Evolutionary conservation across 2,888 invertebrate species (phyloP), one percentile per base, ranked within the genome.

Genomic region (Ophion slaviceki): DNA sequence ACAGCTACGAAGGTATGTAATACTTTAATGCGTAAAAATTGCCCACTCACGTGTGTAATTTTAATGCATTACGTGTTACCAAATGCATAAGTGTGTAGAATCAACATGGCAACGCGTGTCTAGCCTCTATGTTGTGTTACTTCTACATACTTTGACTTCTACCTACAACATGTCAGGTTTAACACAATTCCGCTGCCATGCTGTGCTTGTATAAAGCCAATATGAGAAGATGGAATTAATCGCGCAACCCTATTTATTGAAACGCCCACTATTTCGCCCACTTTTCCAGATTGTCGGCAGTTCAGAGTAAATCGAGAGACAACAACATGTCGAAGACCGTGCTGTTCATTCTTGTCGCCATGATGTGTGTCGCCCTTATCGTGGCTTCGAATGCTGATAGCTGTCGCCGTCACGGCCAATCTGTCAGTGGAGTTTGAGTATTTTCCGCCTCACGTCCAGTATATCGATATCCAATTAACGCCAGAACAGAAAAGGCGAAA

Each of bases 401-500:
- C 6, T 92, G 92, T 71, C 89, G 90, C 7, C 84, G 88, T 62
- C 92, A 93, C 66, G 93, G 93, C 72, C 92, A 91, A 82, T 67
- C 88, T 32, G 93, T 93, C 59, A 92, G 92, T 92, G 88, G 80
- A 81, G 7, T 59, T 75, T 80, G 28, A 57, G 2, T 32, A 53
- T 70, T 40, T 40, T 14, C 62, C 24, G 71, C 79, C 53, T 47
- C 4, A 47, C 10, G 59, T 32, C n/a, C 53, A 61, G 28, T 57
- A 40, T 24, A 45, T 11, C 40, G 45, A 8, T n/a, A 57, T 59
- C 5, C 28, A 4, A 59, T 20, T 28, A 28, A n/a, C 4, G 1
- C 2, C 14, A 10, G 4, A 11, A 20, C 5, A 14, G 20, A 24
- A 40, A 4, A 61, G 14, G 17, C n/a, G 32, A 4, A 32, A 40